phyloP scores from a whole-genome alignment of 2,888 invertebrate species.

The Papilio elwesi region DNA sequence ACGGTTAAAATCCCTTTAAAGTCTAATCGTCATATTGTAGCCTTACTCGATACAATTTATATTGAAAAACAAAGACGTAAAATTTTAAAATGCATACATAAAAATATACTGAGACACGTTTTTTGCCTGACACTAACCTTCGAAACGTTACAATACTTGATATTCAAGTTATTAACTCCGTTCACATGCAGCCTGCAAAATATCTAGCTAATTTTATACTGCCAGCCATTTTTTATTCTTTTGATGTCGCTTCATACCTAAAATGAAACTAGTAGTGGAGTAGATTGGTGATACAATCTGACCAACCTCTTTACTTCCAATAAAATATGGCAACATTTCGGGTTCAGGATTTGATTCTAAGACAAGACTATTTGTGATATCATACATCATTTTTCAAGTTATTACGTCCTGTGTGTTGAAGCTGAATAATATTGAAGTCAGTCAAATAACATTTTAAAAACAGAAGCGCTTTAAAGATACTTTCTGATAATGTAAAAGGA shows the following conservation, averaged over 20 bases:
- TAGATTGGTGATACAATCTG: background rate
- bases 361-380: too few relatives aligned
- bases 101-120: slow-evolving; percentile 34
- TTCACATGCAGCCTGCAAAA: slow-evolving; percentile 37
- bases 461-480: too few relatives aligned
- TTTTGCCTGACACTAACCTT: slow-evolving; percentile 37
- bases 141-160: slow-evolving; percentile 38
- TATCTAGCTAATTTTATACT: slow-evolving; percentile 31
- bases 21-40: background rate
- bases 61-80: slow-evolving; percentile 16
- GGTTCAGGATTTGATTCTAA: too few relatives aligned
- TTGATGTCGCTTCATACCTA: background rate
- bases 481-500: background rate
- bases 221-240: slow-evolving; percentile 13
- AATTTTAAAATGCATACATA: slow-evolving; percentile 13
- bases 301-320: background rate
- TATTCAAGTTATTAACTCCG: slow-evolving; percentile 39
- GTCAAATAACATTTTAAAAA: too few relatives aligned
- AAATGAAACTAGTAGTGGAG: background rate
- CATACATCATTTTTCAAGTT: too few relatives aligned
- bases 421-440: too few relatives aligned
- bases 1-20: background rate
- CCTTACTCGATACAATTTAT: background rate
- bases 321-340: too few relatives aligned
- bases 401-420: too few relatives aligned